phyloP scores from a whole-genome alignment of 2,113 vertebrate genomes.

The Ranitomeya variabilis region DNA sequence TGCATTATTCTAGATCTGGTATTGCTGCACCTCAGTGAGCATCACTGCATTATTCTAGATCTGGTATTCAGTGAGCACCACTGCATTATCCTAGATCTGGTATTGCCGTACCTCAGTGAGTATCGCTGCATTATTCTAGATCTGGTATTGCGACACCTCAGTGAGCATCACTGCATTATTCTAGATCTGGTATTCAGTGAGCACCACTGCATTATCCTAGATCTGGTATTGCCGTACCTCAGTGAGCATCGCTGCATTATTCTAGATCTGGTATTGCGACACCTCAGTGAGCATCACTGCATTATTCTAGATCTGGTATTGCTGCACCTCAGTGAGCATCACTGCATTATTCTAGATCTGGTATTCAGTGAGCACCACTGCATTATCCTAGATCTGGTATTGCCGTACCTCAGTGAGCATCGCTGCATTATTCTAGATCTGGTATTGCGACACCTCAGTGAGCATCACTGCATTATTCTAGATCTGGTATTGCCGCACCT shows the following conservation, averaged over 20 bases:
- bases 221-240: too few species aligned
- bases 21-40: too few species aligned
- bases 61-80: background rate
- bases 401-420: too few species aligned
- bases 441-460: too few species aligned
- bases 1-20: background rate
- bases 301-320: background rate
- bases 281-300: background rate
- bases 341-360: background rate
- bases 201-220: background rate
- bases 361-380: background rate
- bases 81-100: background rate
- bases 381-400: background rate
- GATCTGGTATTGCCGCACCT: too few species aligned
- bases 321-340: background rate
- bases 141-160: too few species aligned
- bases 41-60: background rate
- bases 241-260: background rate
- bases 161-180: background rate
- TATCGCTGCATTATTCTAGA: background rate
- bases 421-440: background rate
- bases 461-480: background rate
- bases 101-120: too few species aligned
- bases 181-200: background rate
- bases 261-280: background rate